Conservation (phyloP, 1,140 invertebrate species). For the Rhopalosiphum maidis region DNA sequence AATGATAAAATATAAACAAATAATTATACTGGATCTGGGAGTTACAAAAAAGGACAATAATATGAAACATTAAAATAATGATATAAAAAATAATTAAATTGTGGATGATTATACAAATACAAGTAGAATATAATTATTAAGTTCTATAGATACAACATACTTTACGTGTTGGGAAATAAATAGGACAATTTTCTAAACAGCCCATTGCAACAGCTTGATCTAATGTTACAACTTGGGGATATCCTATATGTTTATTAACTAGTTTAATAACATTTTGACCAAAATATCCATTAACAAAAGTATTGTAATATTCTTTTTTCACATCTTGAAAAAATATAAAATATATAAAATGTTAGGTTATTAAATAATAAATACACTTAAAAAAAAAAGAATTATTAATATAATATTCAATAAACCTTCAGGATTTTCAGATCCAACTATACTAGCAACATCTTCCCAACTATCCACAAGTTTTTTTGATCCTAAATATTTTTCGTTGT, state of each 20-base stretch:
- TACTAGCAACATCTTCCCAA: slow-evolving; percentile 24
- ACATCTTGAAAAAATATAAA: slow-evolving; percentile 26
- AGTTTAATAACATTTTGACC: slow-evolving; percentile 28
- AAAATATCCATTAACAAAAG: background rate
- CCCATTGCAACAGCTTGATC: slow-evolving; percentile 28
- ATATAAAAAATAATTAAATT: background rate
- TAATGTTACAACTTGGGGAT: slow-evolving; percentile 22
- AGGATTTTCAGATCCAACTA: slow-evolving; percentile 10
- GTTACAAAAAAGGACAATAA: background rate
- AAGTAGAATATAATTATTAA: background rate
- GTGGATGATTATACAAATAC: background rate
- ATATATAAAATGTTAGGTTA: background rate
- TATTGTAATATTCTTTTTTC: background rate
- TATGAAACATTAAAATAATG: too few species aligned
- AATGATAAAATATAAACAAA: background rate
- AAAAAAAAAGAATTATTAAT: background rate
- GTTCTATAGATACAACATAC: background rate
- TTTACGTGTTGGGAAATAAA: slow-evolving; percentile 32
- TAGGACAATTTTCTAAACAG: slow-evolving; percentile 15
- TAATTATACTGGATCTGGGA: background rate
- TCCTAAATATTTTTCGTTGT: slow-evolving; percentile 11
- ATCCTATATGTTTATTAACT: background rate
- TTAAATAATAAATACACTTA: background rate
- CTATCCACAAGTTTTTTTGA: background rate
- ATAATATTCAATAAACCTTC: background rate